Conservation (phyloP, 2,797 vertebrate species). For the Uromys caudimaculatus region DNA sequence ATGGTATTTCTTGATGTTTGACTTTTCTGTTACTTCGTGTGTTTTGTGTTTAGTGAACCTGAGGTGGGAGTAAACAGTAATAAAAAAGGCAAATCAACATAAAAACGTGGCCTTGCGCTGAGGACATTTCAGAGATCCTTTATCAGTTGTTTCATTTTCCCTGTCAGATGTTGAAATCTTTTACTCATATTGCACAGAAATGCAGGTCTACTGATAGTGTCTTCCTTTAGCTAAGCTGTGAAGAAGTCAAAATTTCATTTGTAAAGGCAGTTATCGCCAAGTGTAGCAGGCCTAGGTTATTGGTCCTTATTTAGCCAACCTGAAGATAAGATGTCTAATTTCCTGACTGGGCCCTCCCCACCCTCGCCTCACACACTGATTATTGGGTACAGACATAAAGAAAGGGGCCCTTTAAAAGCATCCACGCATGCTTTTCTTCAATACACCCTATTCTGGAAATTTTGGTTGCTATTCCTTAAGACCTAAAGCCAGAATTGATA, state of each 20-base stretch:
- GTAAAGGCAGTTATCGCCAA: slow-evolving; percentile 88
- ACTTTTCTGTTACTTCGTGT: slow-evolving; percentile 74
- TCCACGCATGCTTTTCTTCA: not conserved
- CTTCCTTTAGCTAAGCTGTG: slow-evolving; percentile 87
- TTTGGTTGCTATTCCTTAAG: not conserved
- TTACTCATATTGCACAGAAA: slow-evolving; percentile 88
- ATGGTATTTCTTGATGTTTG: slow-evolving; percentile 42
- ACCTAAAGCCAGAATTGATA: no score
- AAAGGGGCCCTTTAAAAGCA: slow-evolving; percentile 77
- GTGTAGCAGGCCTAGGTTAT: slow-evolving; percentile 86
- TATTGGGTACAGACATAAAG: slow-evolving; percentile 3
- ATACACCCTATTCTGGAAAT: slow-evolving; percentile 9
- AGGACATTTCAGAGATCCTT: slow-evolving; percentile 88
- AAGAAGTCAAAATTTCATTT: slow-evolving; percentile 91
- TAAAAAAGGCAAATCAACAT: slow-evolving; percentile 88
- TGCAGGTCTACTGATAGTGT: slow-evolving; percentile 88
- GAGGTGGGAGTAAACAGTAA: slow-evolving; percentile 86
- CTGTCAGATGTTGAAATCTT: slow-evolving; percentile 90
- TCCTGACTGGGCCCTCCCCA: slow-evolving; percentile 86
- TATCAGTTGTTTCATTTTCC: slow-evolving; percentile 89
- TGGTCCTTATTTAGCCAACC: slow-evolving; percentile 89
- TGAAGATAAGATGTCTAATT: slow-evolving; percentile 92
- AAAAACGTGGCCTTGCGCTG: slow-evolving; percentile 82
- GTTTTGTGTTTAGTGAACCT: slow-evolving; percentile 78
- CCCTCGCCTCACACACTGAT: not conserved